These are phyloP conservation scores for Anaspis maculata DNA, from an alignment of 2,888 invertebrate species.

Conservation along the genomic window DNA sequence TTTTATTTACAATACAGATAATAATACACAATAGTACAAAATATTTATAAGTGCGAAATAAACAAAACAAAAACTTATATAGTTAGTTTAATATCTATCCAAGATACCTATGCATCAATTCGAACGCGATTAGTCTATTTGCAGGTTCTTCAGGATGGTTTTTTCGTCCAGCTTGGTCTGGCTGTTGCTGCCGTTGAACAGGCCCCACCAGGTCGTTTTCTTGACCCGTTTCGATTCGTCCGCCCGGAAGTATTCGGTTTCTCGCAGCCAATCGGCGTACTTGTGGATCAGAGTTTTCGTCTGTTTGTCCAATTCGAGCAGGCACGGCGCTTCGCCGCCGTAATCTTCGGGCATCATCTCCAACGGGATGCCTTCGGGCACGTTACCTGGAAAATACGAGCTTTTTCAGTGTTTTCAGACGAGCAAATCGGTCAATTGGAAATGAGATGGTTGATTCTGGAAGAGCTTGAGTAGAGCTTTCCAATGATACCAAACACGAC, in stretches of 20 bases:
- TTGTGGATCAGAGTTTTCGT: conserved; percentile 49
- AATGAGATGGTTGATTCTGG: too few species aligned
- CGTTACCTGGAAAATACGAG: too few species aligned
- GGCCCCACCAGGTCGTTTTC: conserved; percentile 37
- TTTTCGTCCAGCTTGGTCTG: conserved; percentile 29
- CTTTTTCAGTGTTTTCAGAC: too few species aligned
- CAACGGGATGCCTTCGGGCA: conserved; percentile 36
- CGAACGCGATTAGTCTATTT: conserved; percentile 29
- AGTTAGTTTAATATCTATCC: not conserved
- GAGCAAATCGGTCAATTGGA: too few species aligned
- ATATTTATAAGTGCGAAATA: too few species aligned
- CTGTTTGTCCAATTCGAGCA: conserved; percentile 51
- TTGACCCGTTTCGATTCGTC: conserved; percentile 38
- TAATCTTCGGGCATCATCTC: conserved; percentile 48
- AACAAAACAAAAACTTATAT: too few species aligned
- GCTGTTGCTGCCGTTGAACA: conserved; percentile 25
- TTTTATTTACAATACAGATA: too few species aligned
- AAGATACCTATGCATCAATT: not conserved
- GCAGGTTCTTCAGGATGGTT: conserved; percentile 33
- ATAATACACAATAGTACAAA: too few species aligned
- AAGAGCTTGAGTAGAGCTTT: too few species aligned
- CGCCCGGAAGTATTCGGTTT: conserved; percentile 49
- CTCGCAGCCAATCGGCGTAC: conserved; percentile 55
- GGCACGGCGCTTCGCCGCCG: conserved; percentile 49
- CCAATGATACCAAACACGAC: too few species aligned